phyloP scores from a whole-genome alignment of 2,113 vertebrate species.

The Pelodiscus sinensis region DNA sequence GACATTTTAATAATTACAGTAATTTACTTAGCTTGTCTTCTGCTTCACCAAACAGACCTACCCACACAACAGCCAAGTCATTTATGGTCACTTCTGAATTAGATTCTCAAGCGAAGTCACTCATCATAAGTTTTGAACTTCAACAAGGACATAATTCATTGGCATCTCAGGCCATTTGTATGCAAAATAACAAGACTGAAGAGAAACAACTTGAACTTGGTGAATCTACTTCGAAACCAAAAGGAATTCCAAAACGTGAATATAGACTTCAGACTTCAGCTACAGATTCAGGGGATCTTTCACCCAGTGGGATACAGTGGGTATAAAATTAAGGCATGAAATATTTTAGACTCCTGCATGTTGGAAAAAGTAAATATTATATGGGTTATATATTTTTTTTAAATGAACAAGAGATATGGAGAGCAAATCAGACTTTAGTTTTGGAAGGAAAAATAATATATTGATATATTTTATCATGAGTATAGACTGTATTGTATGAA shows the following conservation, averaged over 20 bases:
- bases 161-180: neutral
- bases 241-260: constrained; percentile 64
- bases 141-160: constrained; percentile 26
- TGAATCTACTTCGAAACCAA: constrained; percentile 13
- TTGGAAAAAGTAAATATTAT: neutral
- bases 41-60: neutral
- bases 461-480: neutral
- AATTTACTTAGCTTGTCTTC: constrained; percentile 7
- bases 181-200: neutral
- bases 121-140: constrained; percentile 72
- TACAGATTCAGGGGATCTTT: neutral
- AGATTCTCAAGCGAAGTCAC: constrained; percentile 76
- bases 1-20: constrained; percentile 72
- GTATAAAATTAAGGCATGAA: constrained; percentile 75
- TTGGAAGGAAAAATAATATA: neutral
- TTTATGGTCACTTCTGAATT: constrained; percentile 69
- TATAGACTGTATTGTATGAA: neutral
- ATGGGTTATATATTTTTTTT: neutral
- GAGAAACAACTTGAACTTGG: neutral
- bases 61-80: neutral
- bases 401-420: neutral
- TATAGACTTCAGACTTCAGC: constrained; percentile 15
- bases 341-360: neutral
- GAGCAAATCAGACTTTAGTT: neutral
- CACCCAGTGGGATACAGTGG: constrained; percentile 79